These are phyloP conservation scores for Pseudocheirus occidentalis DNA, from an alignment of 2,797 vertebrate genomes.

Conservation along the genomic window DNA sequence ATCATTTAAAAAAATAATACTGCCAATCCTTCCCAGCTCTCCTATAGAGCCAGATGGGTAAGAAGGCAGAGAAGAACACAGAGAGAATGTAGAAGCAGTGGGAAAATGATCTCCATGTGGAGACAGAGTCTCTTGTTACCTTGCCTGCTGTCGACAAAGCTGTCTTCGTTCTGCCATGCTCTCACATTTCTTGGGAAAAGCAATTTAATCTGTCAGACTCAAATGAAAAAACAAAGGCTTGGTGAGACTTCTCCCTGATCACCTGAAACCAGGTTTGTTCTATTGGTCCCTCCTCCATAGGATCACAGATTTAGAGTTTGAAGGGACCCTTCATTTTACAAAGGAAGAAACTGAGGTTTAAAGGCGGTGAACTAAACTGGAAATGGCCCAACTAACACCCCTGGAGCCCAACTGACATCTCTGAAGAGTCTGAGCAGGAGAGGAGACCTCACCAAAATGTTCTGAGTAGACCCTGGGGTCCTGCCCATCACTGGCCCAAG, in stretches of 20 bases:
- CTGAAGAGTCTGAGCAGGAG: neutral
- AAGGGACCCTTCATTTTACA: neutral
- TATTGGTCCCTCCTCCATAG: neutral
- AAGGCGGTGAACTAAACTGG: neutral
- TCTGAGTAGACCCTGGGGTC: neutral
- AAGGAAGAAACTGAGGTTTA: neutral
- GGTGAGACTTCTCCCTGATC: neutral
- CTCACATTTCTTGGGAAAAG: slow-evolving; percentile 30
- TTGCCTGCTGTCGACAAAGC: neutral
- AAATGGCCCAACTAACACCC: slow-evolving; percentile 27
- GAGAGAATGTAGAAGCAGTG: neutral
- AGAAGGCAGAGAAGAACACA: neutral
- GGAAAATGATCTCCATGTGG: neutral
- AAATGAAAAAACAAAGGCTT: slow-evolving; percentile 37
- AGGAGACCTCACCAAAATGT: neutral
- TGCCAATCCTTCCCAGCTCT: slow-evolving; percentile 1
- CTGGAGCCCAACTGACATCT: neutral
- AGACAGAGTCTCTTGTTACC: neutral
- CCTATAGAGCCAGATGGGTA: neutral
- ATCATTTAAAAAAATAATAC: slow-evolving; percentile 7
- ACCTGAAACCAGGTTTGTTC: neutral
- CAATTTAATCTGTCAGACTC: slow-evolving; percentile 39
- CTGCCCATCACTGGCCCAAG: neutral
- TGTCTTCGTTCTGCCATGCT: neutral
- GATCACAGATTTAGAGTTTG: neutral